Evolutionary conservation across 2,797 vertebrate genomes (phyloP), one percentile per base, ranked within the genome.

Genomic region (Cetoscarus ocellatus): DNA sequence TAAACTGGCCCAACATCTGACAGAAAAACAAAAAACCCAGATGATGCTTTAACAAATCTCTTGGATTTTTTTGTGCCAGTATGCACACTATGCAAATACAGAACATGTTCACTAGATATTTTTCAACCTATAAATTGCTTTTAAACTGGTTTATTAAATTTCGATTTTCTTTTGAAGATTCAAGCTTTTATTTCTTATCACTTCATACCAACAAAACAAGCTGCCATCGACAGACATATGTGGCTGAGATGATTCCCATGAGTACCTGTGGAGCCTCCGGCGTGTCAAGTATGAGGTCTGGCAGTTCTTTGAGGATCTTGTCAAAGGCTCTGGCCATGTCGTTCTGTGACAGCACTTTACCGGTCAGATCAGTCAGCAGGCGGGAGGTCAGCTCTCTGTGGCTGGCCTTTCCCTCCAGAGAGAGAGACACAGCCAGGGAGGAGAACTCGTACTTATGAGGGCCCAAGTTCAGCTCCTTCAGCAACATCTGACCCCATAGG

Each of bases 1-100:
- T 94, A 75, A 97, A 97, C 92, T 97, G 96, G n/a, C 96, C 96
- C 38, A 97, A 90, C 96, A 97, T 96, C 96, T 97, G 88, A 35
- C 52, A 58, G 27, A 39, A 39, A 19, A 62, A 3, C 19, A 61
- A 15, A 61, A 7, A 35, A 56, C 56, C 61, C 0, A 10, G 7
- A 1, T 8, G 58, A 27, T 27, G 27, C 27, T 27, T n/a, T 27
- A 27, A 12, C 13, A 44, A 5, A 14, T 14, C 12, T 44, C 13
- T 44, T 14, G 1, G 12, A 4, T 14, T 44, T 13, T 14, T 14
- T 6, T 6, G 43, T 13, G 14, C 12, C 43, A 10, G 12, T 42
- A 11, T 42, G 40, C 27, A 12, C 10, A 42, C 10, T 5, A 42
- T 4, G 8, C 10, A 4, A 42, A 42, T 42, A 42, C 10, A 42